A percentile compares a stretch with the other conserved stretches of the same genome.
Conservation (phyloP, 2,888 invertebrate species). For the Spodoptera littoralis region DNA sequence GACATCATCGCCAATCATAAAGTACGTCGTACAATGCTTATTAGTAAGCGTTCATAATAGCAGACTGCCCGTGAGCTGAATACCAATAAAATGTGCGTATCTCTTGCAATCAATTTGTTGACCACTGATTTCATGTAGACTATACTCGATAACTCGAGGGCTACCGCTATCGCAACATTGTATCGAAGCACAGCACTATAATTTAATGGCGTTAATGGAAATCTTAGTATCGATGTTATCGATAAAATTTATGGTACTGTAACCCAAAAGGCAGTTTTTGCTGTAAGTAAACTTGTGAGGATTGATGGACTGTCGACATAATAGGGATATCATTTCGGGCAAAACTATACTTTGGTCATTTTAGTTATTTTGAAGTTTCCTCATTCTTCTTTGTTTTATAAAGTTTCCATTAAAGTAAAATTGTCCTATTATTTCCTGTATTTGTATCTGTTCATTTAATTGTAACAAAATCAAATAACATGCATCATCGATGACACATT, state of each 20-base stretch:
- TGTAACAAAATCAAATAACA: slow-evolving; percentile 15
- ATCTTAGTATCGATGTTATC: slow-evolving; percentile 19
- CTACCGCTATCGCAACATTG: slow-evolving; percentile 23
- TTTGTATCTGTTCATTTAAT: not conserved
- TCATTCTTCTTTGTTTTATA: not conserved
- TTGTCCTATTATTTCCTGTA: slow-evolving; percentile 20
- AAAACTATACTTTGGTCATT: slow-evolving; percentile 4
- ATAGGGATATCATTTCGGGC: slow-evolving; percentile 2
- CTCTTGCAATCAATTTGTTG: slow-evolving; percentile 42
- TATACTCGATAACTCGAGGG: slow-evolving; percentile 10
- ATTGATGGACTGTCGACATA: slow-evolving; percentile 5
- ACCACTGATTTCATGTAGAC: slow-evolving; percentile 26
- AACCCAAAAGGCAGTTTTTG: not conserved
- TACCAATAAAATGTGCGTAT: slow-evolving; percentile 47
- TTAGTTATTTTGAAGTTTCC: slow-evolving; percentile 4
- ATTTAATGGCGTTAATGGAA: slow-evolving; percentile 28
- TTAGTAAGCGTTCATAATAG: slow-evolving; percentile 50
- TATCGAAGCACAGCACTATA: slow-evolving; percentile 32
- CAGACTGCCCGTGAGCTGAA: slow-evolving; percentile 55
- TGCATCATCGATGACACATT: slow-evolving; percentile 36
- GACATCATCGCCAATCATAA: slow-evolving; percentile 23
- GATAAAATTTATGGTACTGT: not conserved
- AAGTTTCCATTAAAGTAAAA: slow-evolving; percentile 10
- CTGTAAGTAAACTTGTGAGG: not conserved
- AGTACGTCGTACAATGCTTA: slow-evolving; percentile 17